Base-by-base conservation (phyloP, 1,140 invertebrate genomes). In the Theocolax elegans region DNA sequence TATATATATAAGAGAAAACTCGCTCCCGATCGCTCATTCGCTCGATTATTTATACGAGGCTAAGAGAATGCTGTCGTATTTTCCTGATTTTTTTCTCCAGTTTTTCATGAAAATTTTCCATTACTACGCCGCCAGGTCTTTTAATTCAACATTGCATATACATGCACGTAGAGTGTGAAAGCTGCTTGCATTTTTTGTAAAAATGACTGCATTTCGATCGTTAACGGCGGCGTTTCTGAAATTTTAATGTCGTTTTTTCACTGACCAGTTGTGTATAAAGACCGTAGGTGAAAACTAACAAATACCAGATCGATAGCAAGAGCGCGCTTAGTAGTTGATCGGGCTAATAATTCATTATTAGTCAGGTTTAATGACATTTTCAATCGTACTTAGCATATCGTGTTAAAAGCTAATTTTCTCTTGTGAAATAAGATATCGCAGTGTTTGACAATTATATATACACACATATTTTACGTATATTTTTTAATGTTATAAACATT, bases 1-100 rank as follows among this genome's bases (percentile, higher is more conserved):
- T 15, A 19, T 21, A 49, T 49, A 49, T 21, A 15, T 25, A 13
- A 19, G 27, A 35, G 60, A 63, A 62, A 63, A 49, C 46, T 63
- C n/a, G 60, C 44, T 38, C 2, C 58, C 13, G 25, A 35, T 35
- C 31, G 54, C 29, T 40, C 27, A 12, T 10, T 3, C 23, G 3
- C 56, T 27, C 25, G 60, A 49, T 63, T 46, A 63, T 63, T 49
- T 48, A 72, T 75, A 70, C 76, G 71, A 74, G 68, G 70, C 70
- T 74, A 74, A 68, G 49, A n/a, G 46, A 44, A 35, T 59, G 40
- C 21, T 56, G 56, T 60, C 59, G 46, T 13, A 9, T 46, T 63
- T 49, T 35, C 23, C 23, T 63, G 12, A 35, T 35, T n/a, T n/a
- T n/a, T n/a, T n/a, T n/a, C n/a, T n/a, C n/a, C n/a, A n/a, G n/a